Evolutionary conservation across 1,140 invertebrate species (phyloP).

Genomic region (Scaptodrosophila lebanonensis): DNA sequence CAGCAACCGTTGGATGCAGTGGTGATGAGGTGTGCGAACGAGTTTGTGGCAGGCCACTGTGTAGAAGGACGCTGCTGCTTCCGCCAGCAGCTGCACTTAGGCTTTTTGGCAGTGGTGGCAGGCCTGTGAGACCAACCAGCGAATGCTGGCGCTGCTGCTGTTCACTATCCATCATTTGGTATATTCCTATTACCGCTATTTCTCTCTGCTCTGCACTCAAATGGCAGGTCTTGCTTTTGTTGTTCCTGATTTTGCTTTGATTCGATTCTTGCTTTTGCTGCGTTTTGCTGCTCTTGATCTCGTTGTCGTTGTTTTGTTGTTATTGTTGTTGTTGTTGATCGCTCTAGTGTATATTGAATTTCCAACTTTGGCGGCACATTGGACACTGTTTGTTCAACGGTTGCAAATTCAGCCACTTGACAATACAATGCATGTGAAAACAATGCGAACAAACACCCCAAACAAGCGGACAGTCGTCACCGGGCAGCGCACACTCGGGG

Average conservation of each 20-base stretch:
- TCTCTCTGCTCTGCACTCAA: background rate
- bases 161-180: slow-evolving; percentile 52
- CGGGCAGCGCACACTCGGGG: slow-evolving; percentile 98
- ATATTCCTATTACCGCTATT: background rate
- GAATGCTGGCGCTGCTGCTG: slow-evolving; percentile 18
- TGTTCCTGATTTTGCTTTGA: background rate
- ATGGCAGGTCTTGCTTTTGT: slow-evolving; percentile 3
- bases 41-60: background rate
- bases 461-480: slow-evolving; percentile 98
- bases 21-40: slow-evolving; percentile 37
- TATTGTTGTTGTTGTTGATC: slow-evolving; percentile 11
- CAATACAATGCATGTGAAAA: slow-evolving; percentile 99
- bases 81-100: slow-evolving; percentile 84
- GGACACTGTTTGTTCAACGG: slow-evolving; percentile 97
- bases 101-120: slow-evolving; percentile 90
- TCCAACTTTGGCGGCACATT: slow-evolving; percentile 99
- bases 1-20: slow-evolving; percentile 8
- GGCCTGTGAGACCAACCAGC: slow-evolving; percentile 78
- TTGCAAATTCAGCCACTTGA: slow-evolving; percentile 99
- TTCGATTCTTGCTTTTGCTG: slow-evolving; percentile 11
- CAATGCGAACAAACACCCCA: slow-evolving; percentile 99
- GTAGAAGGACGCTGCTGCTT: slow-evolving; percentile 57
- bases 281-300: background rate
- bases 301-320: slow-evolving; percentile 8
- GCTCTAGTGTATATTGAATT: slow-evolving; percentile 89